Conservation (phyloP, 2,113 vertebrate species). For the Trogon surrucura region DNA sequence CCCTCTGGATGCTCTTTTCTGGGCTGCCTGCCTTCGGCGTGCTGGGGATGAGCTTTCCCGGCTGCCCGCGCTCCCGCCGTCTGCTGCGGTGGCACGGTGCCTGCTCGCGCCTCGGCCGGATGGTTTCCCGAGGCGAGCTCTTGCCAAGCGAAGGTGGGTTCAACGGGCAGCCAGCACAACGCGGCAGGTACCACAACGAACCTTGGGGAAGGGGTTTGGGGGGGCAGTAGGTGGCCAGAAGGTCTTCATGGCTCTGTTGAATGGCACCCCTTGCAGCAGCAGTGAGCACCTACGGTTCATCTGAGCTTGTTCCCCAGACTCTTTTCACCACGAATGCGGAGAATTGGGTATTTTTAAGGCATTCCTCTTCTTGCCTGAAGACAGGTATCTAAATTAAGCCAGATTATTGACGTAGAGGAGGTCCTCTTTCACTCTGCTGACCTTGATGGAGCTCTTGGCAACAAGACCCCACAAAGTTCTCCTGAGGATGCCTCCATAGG, state of each 20-base stretch:
- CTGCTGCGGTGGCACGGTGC: not conserved
- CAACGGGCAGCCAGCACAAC: not conserved
- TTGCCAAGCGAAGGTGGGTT: not conserved
- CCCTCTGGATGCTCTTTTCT: not conserved
- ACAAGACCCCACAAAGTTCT: accelerated
- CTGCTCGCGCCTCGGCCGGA: not conserved
- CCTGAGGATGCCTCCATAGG: not conserved
- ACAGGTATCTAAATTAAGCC: not conserved
- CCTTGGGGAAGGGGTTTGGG: no score
- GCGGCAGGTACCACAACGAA: accelerated
- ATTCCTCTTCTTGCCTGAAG: not conserved
- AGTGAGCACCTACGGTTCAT: accelerated
- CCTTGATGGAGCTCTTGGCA: not conserved
- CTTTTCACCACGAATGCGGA: not conserved
- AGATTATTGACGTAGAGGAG: not conserved
- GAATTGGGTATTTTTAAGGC: not conserved
- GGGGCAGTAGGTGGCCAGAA: not conserved
- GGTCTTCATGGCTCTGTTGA: not conserved
- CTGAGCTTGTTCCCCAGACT: not conserved
- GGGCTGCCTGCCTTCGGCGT: not conserved
- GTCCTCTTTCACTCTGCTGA: not conserved
- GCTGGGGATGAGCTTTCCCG: not conserved
- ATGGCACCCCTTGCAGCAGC: not conserved
- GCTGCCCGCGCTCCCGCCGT: not conserved
- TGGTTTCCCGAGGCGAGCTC: not conserved